A percentile compares a stretch with the other conserved stretches of the same genome.
Evolutionary conservation across 1,140 invertebrate species (phyloP).

Genomic region (Papilio polytes): DNA sequence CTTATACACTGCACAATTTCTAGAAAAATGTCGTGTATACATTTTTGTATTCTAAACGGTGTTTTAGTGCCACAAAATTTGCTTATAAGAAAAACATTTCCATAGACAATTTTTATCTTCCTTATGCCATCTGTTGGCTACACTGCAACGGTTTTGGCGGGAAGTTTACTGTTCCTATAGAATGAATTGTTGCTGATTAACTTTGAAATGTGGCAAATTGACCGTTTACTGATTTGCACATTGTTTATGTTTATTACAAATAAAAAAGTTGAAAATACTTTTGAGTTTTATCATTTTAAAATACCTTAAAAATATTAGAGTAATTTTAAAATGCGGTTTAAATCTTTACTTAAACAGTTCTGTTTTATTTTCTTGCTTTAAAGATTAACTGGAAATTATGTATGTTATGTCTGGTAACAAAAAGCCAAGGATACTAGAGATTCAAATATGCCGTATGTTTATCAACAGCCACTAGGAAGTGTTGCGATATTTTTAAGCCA

Average conservation of each 20-base stretch:
- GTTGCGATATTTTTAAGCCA: conserved; percentile 39
- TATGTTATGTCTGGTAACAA: neutral
- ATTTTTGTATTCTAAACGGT: conserved; percentile 56
- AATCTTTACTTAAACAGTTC: too few relatives aligned
- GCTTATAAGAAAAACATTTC: conserved; percentile 72
- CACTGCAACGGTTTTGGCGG: conserved; percentile 52
- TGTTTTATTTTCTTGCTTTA: too few relatives aligned
- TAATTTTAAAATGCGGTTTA: too few relatives aligned
- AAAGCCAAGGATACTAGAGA: neutral
- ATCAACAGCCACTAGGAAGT: neutral
- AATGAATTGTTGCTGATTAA: conserved; percentile 61
- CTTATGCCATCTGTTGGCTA: conserved; percentile 28
- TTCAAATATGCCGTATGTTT: neutral
- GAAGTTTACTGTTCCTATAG: conserved; percentile 58
- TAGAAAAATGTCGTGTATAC: conserved; percentile 54
- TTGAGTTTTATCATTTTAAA: conserved; percentile 33
- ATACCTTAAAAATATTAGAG: neutral
- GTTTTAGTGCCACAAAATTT: conserved; percentile 75
- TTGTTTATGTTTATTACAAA: conserved; percentile 81
- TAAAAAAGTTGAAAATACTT: conserved; percentile 71
- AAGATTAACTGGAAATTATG: neutral
- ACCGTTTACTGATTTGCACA: conserved; percentile 78
- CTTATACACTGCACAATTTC: conserved; percentile 69
- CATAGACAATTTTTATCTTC: conserved; percentile 64
- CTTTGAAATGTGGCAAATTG: conserved; percentile 72